Evolutionary conservation across 2,888 invertebrate genomes (phyloP), one percentile per base, ranked within the genome.

Genomic region (Aporophyla nigra): DNA sequence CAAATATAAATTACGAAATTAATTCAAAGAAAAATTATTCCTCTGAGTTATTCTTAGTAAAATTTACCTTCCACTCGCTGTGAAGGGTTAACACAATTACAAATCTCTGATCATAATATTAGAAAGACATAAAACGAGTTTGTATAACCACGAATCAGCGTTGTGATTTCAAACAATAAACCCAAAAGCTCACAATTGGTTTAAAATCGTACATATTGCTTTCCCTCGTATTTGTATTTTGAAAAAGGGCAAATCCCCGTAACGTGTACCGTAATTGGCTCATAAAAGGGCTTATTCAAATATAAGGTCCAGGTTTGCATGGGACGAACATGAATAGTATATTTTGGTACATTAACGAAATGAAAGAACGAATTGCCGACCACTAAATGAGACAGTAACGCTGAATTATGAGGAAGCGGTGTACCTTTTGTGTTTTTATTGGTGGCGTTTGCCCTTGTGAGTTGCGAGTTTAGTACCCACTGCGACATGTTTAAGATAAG

Each of bases 231-330:
- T 86, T 77, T 79, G 70, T 82, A 54, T 82, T 84, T 82, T 70
- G 62, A 76, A 80, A 86, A 83, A 76, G 76, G 75, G 65, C 58
- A 79, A 78, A 78, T 68, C 59, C 53, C 72, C 59, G 71, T 78
- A 69, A 74, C 61, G 24, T 84, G 78, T 78, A 71, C 68, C 71
- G 19, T 86, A 86, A 83, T 74, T 77, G 83, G 72, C 59, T 73
- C 72, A 78, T 85, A 74, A 86, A 82, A 81, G 77, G 71, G 27
- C 63, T 85, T 85, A 80, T 81, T 80, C 67, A 77, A 82, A 86
- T 84, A 75, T 62, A 73, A 67, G 56, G 71, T 76, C 66, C 67
- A n/a, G 49, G 63, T 72, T 76, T 76, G 61, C 80, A 80, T 82
- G 61, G 73, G 46, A 73, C 77, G 49, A 46, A 53, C 70, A 77